Evolutionary conservation across 2,797 vertebrate species (phyloP), one percentile per base, ranked within the genome.

Genomic region (Phoxinus dragarum): DNA sequence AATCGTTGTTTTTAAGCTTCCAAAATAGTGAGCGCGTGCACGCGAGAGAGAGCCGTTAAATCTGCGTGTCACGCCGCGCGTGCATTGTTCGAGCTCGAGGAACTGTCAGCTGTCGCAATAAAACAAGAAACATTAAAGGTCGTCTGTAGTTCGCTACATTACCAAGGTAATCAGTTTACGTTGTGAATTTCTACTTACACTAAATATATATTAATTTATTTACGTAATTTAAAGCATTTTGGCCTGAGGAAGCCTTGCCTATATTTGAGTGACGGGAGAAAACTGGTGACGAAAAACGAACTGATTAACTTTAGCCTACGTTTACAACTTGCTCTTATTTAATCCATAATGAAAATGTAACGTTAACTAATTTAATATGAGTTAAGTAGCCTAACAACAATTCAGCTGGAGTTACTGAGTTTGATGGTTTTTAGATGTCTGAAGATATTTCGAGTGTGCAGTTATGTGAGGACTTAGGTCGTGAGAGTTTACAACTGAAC

Each of bases 371-470:
- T 52, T 31, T 34, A 31, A 34, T 38, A 2, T 59, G 3, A n/a
- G 10, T 66, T 14, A 31, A 23, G 10, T 74, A 66, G 6, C 27
- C 6, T 34, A 23, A 27, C 23, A 38, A 75, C 4, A 78, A 9
- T 68, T 21, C 56, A 47, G 19, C 7, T n/a, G 7, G 12, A 21
- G 27, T 81, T 47, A 68, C 40, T 40, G 38, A 38, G 16, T 84
- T 47, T 82, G 4, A 59, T 56, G 59, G 77, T 88, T 90, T 93
- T 6, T 86, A 94, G 93, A 96, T 95, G 95, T 72, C 81, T 61
- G 88, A 87, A 2, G 78, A 76, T 0, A 72, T 84, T 9, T 79
- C 82, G 4, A 31, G 68, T 16, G 2, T 56, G 0, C 86, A 89
- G 38, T 75, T 61, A 4, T 73, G 19, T 6, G 56, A 80, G 38